Evolutionary conservation across 2,113 vertebrate species (phyloP), one percentile per base, ranked within the genome.

Genomic region (Corydoras sp.): DNA sequence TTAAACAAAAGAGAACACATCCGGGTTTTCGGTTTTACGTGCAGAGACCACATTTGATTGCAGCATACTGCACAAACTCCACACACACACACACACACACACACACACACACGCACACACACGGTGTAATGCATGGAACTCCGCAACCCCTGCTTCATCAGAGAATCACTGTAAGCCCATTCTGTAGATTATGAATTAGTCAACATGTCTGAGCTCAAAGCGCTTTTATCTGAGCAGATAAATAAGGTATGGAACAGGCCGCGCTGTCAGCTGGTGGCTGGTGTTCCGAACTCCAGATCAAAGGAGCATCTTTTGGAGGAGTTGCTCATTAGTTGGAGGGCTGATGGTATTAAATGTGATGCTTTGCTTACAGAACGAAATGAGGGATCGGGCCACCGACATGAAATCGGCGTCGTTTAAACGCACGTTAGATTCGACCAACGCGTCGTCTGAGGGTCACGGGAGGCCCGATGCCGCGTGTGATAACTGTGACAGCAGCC

Each of bases 341-440:
- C 12, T 5, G 64, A 6, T 3, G 43, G 49, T 51, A 71, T 78
- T n/a, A 71, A 67, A 63, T 62, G 49, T 30, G 29, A 58, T 70
- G 32, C 49, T 73, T 70, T 71, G 64, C 14, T 72, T 54, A 18
- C 35, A 59, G 68, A 69, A 48, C 9, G 59, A 66, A 62, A 65
- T 76, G 54, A 51, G 68, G 62, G 59, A 73, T 65, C 64, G 68
- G 68, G 65, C 62, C 43, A 58, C 59, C 58, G 70, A 76, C 73
- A 67, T 51, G 61, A 29, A 66, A 51, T 32, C 3, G 55, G 50
- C 53, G 31, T 66, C 10, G 62, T 79, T 74, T 70, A 77, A 62
- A 59, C 69, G 58, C 73, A 62, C 78, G 75, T 74, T 73, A 74
- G 65, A 74, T 81, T 79, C 72, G 61, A 73, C 77, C 81, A 77